phyloP scores from a whole-genome alignment of 30 jellyfish, hydroid and myxozoan species.

The Turritopsis rubra region DNA sequence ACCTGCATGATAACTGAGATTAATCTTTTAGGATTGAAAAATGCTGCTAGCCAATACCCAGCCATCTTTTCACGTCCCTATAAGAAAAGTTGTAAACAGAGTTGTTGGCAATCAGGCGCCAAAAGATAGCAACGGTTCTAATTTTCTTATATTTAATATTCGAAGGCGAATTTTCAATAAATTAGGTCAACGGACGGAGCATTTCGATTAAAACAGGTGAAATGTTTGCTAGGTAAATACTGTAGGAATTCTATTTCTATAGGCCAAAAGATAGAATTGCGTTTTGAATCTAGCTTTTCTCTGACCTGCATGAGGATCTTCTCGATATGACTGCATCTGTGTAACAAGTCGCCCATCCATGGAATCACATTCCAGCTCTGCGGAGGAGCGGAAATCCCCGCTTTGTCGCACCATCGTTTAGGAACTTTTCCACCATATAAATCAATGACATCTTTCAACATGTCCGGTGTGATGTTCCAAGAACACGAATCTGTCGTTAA shows the following conservation, averaged over 20 bases:
- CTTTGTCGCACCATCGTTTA: conserved; percentile 33
- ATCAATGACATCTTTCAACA: conserved; percentile 55
- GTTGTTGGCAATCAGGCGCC: too few relatives aligned
- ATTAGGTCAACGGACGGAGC: background rate
- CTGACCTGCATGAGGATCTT: conserved; percentile 54
- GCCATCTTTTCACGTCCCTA: conserved; percentile 62
- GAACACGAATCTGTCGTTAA: background rate
- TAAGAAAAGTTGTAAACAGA: background rate
- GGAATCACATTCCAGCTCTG: conserved; percentile 45
- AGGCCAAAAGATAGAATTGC: too few relatives aligned
- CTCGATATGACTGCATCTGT: conserved; percentile 57
- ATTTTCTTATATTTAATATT: too few relatives aligned
- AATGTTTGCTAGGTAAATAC: too few relatives aligned
- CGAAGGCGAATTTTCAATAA: background rate
- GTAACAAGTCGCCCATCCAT: conserved; percentile 61
- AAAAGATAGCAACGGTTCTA: too few relatives aligned
- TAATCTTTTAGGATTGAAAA: conserved; percentile 45
- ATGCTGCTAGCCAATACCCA: conserved; percentile 63
- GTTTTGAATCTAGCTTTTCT: too few relatives aligned
- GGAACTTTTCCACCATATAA: conserved; percentile 56
- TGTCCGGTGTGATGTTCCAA: conserved; percentile 10
- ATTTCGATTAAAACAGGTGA: too few relatives aligned
- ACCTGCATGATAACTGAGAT: conserved; percentile 54
- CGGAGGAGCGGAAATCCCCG: conserved; percentile 76
- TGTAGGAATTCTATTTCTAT: too few relatives aligned